Base-by-base conservation (phyloP, 2,888 invertebrate species). In the Aporophyla lueneburgensis region DNA sequence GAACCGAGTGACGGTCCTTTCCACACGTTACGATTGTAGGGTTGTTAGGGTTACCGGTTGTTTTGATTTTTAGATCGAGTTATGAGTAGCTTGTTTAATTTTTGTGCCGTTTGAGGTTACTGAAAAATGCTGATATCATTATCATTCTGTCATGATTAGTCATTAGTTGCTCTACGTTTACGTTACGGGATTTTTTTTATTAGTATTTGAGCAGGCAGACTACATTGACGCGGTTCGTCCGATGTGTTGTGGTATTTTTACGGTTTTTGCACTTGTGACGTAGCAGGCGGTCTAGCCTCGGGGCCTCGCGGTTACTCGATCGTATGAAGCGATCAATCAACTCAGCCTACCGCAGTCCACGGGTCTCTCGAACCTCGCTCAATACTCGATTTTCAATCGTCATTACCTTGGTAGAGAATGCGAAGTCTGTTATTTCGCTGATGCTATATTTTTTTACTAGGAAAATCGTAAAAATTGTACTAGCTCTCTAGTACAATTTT, bases 281-380 rank as follows among this genome's bases (percentile, higher is more conserved):
- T 80, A 69, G 79, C 58, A 49, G 65, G 76, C 76, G 68, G 79
- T 81, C 81, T 80, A 81, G 79, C 81, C 79, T 81, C 76, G 76
- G 81, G 79, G 79, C 81, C 81, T 81, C 79, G 66, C 81, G 76
- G 81, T 76, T 80, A 80, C 65, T 80, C 79, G 81, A 69, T 81
- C 69, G 69, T 66, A 80, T 76, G 81, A 70, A 81, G 71, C 67
- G 71, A 77, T 77, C 83, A 82, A 82, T 80, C 82, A 80, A 82
- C 80, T 71, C 66, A 51, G 46, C 49, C 71, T 71, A 68, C 70
- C 82, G 63, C 71, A 68, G 77, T 71, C 53, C 58, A 70, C 82
- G 12, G 24, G 62, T 76, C 71, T 71, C 62, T 71, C 82, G 58
- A 49, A 68, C 77, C 62, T 71, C 71, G 67, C 63, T 33, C 21